A percentile compares a stretch with the other conserved stretches of the same genome.
Conservation (phyloP, 2,797 vertebrate species). For the Mycteria americana region DNA sequence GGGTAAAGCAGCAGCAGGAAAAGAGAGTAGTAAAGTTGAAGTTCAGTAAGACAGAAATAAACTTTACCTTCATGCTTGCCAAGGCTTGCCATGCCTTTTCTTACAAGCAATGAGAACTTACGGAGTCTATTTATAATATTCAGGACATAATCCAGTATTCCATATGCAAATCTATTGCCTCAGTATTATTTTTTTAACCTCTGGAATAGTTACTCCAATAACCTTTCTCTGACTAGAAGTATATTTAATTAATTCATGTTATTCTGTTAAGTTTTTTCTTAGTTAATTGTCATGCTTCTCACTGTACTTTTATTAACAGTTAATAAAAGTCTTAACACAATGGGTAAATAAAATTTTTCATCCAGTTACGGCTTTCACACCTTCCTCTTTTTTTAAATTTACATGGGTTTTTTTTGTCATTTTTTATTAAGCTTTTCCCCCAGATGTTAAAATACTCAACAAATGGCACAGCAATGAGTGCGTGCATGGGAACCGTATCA, state of each 20-base stretch:
- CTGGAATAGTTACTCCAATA: not conserved
- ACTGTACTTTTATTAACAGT: not conserved
- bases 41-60: not conserved
- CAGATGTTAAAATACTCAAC: not conserved
- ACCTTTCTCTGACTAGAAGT: not conserved
- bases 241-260: not conserved
- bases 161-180: not conserved
- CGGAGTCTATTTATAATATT: not conserved
- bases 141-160: not conserved
- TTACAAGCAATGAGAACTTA: not conserved
- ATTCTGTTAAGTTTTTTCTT: not conserved
- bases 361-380: not conserved
- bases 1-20: not conserved
- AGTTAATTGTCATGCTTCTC: not conserved
- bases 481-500: fast-evolving
- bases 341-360: not conserved
- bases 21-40: not conserved
- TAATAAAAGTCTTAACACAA: not conserved
- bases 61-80: not conserved
- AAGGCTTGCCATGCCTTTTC: not conserved
- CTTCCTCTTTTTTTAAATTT: no score
- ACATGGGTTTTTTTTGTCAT: not conserved
- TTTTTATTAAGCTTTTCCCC: not conserved
- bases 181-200: not conserved
- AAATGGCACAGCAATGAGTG: not conserved